Base-by-base conservation (phyloP, 2,888 invertebrate species). In the Serrognathus titanus region DNA sequence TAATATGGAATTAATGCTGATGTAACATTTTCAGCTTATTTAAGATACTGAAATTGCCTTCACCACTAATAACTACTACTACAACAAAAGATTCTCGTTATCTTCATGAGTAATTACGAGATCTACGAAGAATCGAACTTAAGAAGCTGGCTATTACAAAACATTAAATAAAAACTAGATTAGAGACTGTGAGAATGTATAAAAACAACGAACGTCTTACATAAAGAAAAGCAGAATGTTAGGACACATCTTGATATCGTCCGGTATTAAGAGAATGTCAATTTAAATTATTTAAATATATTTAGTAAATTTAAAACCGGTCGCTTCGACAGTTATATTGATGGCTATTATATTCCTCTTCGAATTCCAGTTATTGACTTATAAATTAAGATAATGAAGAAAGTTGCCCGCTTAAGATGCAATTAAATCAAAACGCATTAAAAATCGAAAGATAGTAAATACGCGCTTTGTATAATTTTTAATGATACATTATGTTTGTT, bases 191-290 rank as follows among this genome's bases (percentile, higher is more conserved):
- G 24, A 31, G 24, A 31, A 31, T 31, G 5, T 6, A 31, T 6
- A 31, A 31, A 31, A 31, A 31, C 24, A 31, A 31, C 24, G 24
- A 31, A 43, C 43, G 20, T 10, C 8, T 43, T 43, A 43, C 43
- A 43, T 43, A 43, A 43, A 43, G 13, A 43, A 43, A 45, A 46
- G 45, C 43, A 50, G 55, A 50, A 55, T 46, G 50, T 38, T 49
- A 39, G 31, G 45, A 58, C 59, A 55, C 59, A 67, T 67, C 67
- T 64, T 63, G 68, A 68, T 69, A 66, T 69, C 71, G 64, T 69
- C 69, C 67, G 67, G 66, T 69, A 73, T 73, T 72, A 72, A 73
- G 71, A 72, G 72, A 73, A 74, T 72, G 72, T 72, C 72, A 73
- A 71, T 71, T 71, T 69, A 71, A 72, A 72, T 72, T 72, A 73